Conservation (phyloP, 2,888 invertebrate genomes). For the Acrobasis suavella region DNA sequence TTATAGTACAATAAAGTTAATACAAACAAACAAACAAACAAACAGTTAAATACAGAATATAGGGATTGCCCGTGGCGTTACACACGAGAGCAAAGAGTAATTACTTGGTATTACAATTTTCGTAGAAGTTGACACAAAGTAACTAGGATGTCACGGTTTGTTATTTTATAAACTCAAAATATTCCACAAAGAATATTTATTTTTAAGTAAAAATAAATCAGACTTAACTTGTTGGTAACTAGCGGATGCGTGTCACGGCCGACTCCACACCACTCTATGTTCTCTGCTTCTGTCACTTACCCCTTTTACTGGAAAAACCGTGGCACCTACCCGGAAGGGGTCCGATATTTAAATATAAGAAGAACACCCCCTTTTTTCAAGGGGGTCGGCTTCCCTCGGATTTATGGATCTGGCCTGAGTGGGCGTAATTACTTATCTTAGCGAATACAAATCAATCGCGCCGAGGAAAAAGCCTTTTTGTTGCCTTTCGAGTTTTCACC, state of each 20-base stretch:
- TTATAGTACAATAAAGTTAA: no score
- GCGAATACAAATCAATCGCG: constrained; percentile 79
- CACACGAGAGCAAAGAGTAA: no score
- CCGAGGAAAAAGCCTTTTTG: constrained; percentile 36
- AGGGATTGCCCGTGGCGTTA: no score
- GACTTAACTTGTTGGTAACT: no score
- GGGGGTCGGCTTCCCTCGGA: constrained; percentile 67
- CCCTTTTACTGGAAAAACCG: constrained; percentile 83
- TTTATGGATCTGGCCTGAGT: constrained; percentile 80
- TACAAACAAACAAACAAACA: no score
- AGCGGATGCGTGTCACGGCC: constrained; percentile 11
- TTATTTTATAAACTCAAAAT: no score
- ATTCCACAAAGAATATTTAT: no score
- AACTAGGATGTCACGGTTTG: no score
- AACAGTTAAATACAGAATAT: no score
- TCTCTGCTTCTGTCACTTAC: constrained; percentile 81
- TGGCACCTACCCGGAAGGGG: constrained; percentile 83
- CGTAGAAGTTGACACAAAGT: no score
- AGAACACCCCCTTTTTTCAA: constrained; percentile 80
- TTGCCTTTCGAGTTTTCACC: constrained; percentile 34
- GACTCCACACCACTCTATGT: constrained; percentile 45
- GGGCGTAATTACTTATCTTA: constrained; percentile 81
- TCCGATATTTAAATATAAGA: constrained; percentile 83
- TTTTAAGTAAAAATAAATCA: no score
- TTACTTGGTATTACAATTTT: no score